A percentile compares a stretch with the other conserved stretches of the same genome.
Conservation (phyloP, 2,888 invertebrate genomes). For the Salpingus planirostris region DNA sequence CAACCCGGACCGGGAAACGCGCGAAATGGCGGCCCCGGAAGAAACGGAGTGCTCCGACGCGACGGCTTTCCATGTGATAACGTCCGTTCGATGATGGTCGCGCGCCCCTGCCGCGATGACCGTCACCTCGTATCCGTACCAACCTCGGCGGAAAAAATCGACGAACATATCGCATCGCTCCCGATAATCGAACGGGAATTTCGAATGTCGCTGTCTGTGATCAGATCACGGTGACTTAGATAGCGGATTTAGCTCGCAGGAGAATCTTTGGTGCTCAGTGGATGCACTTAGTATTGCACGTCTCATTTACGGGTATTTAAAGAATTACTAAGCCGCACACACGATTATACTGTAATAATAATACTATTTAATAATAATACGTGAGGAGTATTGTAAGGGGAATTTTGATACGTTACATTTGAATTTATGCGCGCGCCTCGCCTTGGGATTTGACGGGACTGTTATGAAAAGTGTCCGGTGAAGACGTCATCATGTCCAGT, state of each 20-base stretch:
- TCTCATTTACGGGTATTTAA: conserved; percentile 17
- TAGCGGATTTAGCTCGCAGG: conserved; percentile 13
- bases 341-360: too few relatives aligned
- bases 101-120: conserved; percentile 15
- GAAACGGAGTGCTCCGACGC: conserved; percentile 4
- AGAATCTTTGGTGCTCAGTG: conserved; percentile 18
- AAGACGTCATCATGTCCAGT: conserved; percentile 17
- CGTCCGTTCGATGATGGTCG: conserved; percentile 10
- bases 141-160: conserved; percentile 33
- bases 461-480: conserved; percentile 6
- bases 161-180: too few relatives aligned
- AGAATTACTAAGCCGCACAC: not conserved
- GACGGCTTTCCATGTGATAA: conserved; percentile 12
- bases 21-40: too few relatives aligned
- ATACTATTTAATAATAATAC: not conserved
- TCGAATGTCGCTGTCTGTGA: conserved; percentile 20
- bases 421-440: too few relatives aligned
- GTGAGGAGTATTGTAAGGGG: too few relatives aligned
- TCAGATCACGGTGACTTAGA: conserved; percentile 12
- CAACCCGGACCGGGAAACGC: too few relatives aligned
- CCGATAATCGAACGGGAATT: conserved; percentile 10
- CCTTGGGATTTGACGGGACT: too few relatives aligned
- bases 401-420: too few relatives aligned
- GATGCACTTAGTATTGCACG: conserved; percentile 18
- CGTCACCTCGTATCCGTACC: conserved; percentile 25